A percentile compares a stretch with the other conserved stretches of the same genome.
Evolutionary conservation across 2,888 invertebrate species (phyloP).

Genomic region (Masnerella sp.): DNA sequence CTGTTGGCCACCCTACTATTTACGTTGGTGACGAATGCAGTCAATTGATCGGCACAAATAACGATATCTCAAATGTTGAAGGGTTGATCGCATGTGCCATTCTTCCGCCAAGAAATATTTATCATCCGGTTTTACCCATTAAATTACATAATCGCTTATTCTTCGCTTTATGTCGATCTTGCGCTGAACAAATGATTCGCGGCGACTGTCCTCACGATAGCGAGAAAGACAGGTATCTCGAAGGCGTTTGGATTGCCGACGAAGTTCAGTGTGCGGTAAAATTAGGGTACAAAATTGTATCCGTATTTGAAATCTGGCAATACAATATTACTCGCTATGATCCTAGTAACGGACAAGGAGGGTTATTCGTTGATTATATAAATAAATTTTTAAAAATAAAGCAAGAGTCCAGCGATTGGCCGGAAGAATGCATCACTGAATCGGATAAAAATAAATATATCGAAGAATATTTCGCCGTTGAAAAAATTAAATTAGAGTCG

Average conservation of each 20-base stretch:
- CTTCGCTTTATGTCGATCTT: conserved; percentile 65
- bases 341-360: not conserved
- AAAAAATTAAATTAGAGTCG: not conserved
- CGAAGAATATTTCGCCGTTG: not conserved
- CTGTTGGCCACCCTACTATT: conserved; percentile 66
- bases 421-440: not conserved
- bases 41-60: conserved; percentile 9
- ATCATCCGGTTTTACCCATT: conserved; percentile 68
- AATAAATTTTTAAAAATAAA: conserved; percentile 25
- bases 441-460: not conserved
- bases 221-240: conserved; percentile 58
- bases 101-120: conserved; percentile 63
- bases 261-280: conserved; percentile 69
- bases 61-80: conserved; percentile 45
- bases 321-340: conserved; percentile 17
- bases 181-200: conserved; percentile 11
- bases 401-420: conserved; percentile 18
- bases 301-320: conserved; percentile 47
- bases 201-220: not conserved
- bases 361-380: conserved; percentile 28
- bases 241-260: conserved; percentile 70
- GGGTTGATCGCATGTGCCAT: conserved; percentile 65
- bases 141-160: conserved; percentile 66
- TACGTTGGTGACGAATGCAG: conserved; percentile 45
- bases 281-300: conserved; percentile 67